phyloP scores from a whole-genome alignment of 2,113 vertebrate genomes.

The Aramus guarauna region DNA sequence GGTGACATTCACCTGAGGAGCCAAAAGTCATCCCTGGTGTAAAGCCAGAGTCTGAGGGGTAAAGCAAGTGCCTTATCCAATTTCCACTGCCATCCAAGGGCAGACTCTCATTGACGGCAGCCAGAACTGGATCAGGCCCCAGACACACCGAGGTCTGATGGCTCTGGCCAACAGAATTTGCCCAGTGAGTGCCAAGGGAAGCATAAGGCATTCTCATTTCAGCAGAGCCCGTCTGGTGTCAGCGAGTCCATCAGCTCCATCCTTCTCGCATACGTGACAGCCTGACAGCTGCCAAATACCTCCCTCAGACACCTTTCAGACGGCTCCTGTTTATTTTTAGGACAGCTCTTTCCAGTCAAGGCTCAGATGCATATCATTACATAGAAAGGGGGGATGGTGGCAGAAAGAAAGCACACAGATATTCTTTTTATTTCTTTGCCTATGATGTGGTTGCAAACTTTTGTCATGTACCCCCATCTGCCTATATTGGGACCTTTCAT shows the following conservation, averaged over 20 bases:
- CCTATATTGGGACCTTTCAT: not conserved
- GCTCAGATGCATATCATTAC: not conserved
- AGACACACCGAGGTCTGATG: not conserved
- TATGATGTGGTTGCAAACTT: not conserved
- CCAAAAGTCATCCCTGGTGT: not conserved
- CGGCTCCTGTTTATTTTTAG: slow-evolving; percentile 65
- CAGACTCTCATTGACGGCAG: not conserved
- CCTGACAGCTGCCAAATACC: slow-evolving; percentile 52
- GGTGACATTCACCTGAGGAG: not conserved
- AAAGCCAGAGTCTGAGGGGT: not conserved
- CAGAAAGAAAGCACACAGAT: not conserved
- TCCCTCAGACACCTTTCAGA: slow-evolving; percentile 67
- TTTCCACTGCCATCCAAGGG: not conserved
- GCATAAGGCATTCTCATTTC: slow-evolving; percentile 12
- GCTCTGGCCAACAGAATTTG: not conserved
- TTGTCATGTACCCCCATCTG: not conserved
- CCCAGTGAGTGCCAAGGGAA: slow-evolving; percentile 35
- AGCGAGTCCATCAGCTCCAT: slow-evolving; percentile 20
- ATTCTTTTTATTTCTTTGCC: not conserved
- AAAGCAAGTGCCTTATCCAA: not conserved
- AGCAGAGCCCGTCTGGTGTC: slow-evolving; percentile 37
- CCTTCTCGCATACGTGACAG: slow-evolving; percentile 17
- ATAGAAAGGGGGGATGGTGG: not conserved
- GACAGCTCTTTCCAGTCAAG: slow-evolving; percentile 27
- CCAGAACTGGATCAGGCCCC: slow-evolving; percentile 19